A percentile compares a stretch with the other conserved stretches of the same genome.
Conservation (phyloP, 2,888 invertebrate genomes). For the Machimus atricapillus region DNA sequence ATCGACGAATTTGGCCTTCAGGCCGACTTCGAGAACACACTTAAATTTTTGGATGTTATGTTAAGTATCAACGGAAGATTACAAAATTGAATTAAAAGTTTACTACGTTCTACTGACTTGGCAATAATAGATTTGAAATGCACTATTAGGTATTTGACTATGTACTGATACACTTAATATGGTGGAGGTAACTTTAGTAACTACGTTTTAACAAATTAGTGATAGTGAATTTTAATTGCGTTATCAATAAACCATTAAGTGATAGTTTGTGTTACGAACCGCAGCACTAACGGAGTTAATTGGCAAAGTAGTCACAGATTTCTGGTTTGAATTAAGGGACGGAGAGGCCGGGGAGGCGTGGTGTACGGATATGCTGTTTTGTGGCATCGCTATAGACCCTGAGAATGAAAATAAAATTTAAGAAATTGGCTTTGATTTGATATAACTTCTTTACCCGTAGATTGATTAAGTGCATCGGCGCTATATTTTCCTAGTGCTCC, state of each 20-base stretch:
- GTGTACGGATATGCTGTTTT: slow-evolving; percentile 61
- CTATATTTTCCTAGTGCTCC: slow-evolving; percentile 60
- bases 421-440: neutral
- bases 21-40: no score
- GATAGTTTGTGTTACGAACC: neutral
- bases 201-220: no score
- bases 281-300: slow-evolving; percentile 51
- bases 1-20: no score
- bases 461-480: slow-evolving; percentile 62
- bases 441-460: slow-evolving; percentile 53
- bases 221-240: no score
- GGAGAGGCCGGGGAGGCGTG: slow-evolving; percentile 61
- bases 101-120: no score
- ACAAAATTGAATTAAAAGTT: no score
- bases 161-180: no score
- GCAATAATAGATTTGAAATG: no score
- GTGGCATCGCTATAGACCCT: slow-evolving; percentile 60
- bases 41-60: no score
- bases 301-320: slow-evolving; percentile 61
- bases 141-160: no score
- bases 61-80: no score
- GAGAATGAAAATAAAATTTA: neutral
- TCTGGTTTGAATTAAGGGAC: slow-evolving; percentile 56
- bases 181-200: no score
- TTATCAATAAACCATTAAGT: neutral